Evolutionary conservation across 2,113 vertebrate species (phyloP).

Genomic region (Maylandia zebra): DNA sequence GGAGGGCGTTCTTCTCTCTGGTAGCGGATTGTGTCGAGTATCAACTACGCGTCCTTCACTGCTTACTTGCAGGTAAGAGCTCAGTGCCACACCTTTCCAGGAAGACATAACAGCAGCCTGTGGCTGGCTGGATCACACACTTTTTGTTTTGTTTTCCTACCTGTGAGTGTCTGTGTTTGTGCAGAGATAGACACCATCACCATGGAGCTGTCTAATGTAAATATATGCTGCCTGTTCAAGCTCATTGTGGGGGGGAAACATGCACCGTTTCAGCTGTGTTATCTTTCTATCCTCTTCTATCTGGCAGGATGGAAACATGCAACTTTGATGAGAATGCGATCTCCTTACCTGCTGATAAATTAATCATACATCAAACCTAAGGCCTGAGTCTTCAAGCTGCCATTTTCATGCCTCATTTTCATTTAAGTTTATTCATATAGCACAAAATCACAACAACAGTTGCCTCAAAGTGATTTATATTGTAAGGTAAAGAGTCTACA

Average conservation of each 20-base stretch:
- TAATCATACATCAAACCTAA: not conserved
- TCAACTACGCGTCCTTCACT: not conserved
- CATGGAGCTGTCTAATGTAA: not conserved
- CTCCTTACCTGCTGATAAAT: not conserved
- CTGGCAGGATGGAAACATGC: not conserved
- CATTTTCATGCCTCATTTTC: not conserved
- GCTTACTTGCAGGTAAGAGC: not conserved
- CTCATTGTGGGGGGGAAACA: fast-evolving
- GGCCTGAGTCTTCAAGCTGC: not conserved
- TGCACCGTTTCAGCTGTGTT: not conserved
- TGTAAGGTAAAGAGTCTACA: not conserved
- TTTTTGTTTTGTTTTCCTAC: not conserved
- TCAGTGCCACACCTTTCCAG: not conserved
- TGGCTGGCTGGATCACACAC: not conserved
- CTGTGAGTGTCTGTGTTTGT: not conserved
- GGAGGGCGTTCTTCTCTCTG: not conserved
- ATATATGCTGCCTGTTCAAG: not conserved
- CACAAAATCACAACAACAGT: not conserved
- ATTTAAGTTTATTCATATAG: not conserved
- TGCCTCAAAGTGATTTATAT: not conserved
- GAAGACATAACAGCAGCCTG: not conserved
- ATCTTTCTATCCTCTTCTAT: not conserved
- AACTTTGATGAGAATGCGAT: not conserved
- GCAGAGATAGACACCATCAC: not conserved
- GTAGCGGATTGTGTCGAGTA: not conserved